Base-by-base conservation (phyloP, 2,113 vertebrate genomes). In the Entelurus aequoreus region DNA sequence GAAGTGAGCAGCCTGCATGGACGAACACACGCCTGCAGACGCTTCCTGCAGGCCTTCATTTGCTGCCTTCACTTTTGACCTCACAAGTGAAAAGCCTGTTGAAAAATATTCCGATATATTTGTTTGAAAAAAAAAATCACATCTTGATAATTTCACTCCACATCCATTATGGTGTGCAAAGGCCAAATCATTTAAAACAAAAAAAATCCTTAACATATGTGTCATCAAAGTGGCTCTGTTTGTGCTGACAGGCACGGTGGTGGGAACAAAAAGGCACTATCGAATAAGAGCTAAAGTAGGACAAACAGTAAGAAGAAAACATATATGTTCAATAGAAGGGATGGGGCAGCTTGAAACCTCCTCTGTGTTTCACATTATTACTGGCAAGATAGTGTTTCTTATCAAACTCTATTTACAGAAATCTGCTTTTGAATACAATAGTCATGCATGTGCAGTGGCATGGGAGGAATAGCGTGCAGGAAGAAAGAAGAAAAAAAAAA, bases 251-350 rank as follows among this genome's bases (percentile, higher is more conserved):
- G 6, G 5, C 6, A 14, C 19, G 6, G 10, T 19, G 37, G n/a
- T 36, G 54, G 52, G 56, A 60, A 73, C 58, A 48, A 65, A 64
- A 54, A 69, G 63, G 10, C 40, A 66, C 67, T 12, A 28, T 28
- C 4, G 59, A 58, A 70, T 62, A 61, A 61, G 40, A 72, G 53
- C 63, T 62, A 71, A 80, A 84, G 63, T 77, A 71, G 65, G 77
- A n/a, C 74, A 80, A 79, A 72, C 65, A 61, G 77, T 61, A 58
- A 62, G 60, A 44, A 46, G 19, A 60, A n/a, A 15, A 56, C 63
- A 58, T 19, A 19, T 19, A 74, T 68, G 72, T 71, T 67, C 68
- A 76, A 56, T 67, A 8, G 61, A 13, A 63, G 72, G 74, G 55
- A 68, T 64, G 48, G 62, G 62, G 60, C 67, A 72, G 69, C 75